Base-by-base conservation (phyloP, 2,888 invertebrate species). In the Tetragonula carbonaria region DNA sequence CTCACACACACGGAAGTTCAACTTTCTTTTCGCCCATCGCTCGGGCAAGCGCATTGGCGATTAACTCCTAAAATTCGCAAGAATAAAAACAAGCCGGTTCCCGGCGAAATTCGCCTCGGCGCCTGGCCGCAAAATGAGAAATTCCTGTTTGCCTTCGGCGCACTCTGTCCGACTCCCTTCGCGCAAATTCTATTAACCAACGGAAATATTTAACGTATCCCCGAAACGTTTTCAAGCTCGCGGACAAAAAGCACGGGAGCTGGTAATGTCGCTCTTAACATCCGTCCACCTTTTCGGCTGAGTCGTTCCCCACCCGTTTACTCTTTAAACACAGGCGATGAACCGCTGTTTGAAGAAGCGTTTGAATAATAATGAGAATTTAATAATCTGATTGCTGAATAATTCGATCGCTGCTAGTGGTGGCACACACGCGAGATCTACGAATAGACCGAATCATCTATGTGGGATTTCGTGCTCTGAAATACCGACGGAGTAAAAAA, bases 171-270 rank as follows among this genome's bases (percentile, higher is more conserved):
- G n/a, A 18, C 53, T 74, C 66, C 53, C 53, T 66, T 66, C n/a
- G 18, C 51, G 66, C 53, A 55, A 66, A 74, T 66, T 74, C 74
- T 53, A 74, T 74, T 74, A 74, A 74, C 66, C 53, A 23, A 38
- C 74, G 53, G 53, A 33, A 53, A 74, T 74, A 38, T 74, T 74
- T 51, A 74, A 74, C 33, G 62, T 50, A 51, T 74, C 72, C 59
- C 38, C 23, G 57, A 2, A 45, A 45, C 45, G 45, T 45, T 72
- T 72, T 74, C 62, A 33, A 50, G 50, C n/a, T 23, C 2, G 2
- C 8, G 14, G 51, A 28, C 21, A 72, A 72, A 72, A 72, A 57
- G 23, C 45, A 11, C 38, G 28, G 28, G 28, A 28, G 57, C 72
- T 57, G 57, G 38, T 72, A 57, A 72, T 38, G 57, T 45, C 72